Evolutionary conservation across 2,888 invertebrate species (phyloP), one percentile per base, ranked within the genome.

Genomic region (Elegia similella): DNA sequence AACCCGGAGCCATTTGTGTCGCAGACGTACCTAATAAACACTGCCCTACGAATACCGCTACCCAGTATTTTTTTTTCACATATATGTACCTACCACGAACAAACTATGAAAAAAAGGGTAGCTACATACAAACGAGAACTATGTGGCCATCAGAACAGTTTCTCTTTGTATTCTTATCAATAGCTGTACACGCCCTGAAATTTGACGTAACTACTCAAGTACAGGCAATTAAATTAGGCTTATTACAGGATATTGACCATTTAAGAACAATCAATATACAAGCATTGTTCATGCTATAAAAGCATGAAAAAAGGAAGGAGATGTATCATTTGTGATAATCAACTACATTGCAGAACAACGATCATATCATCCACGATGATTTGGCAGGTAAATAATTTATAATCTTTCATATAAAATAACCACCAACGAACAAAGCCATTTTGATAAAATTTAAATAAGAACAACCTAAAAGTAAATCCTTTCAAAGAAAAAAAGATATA

Each of bases 281-380:
- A 17, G 34, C 50, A 17, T 6, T 46, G 10, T 23, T 10, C 17
- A 17, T 17, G 16, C 44, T 55, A 55, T 55, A 55, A 30, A 55
- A 55, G 43, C 44, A 46, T 44, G 54, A 44, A 43, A 34, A 46
- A 17, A 17, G 30, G n/a, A 46, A 17, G 23, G 34, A 34, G 54
- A 55, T 44, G 17, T 46, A 55, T 55, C 54, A 55, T 46, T 44
- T 55, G 44, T 43, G 15, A 46, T 55, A 50, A 46, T 46, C 17
- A 10, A 12, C 46, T 46, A 23, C 17, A 23, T 52, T 52, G 29
- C 13, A 38, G 23, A 23, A 23, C 23, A 52, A 34, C 54, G 43
- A 54, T 13, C 12, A 34, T 50, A 50, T 50, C 50, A 46, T n/a
- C 12, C 34, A 34, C 7, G 16, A 50, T 50, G 54, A 47, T 55